phyloP scores from a whole-genome alignment of 1,140 invertebrate genomes.

The Lordiphosa collinella region DNA sequence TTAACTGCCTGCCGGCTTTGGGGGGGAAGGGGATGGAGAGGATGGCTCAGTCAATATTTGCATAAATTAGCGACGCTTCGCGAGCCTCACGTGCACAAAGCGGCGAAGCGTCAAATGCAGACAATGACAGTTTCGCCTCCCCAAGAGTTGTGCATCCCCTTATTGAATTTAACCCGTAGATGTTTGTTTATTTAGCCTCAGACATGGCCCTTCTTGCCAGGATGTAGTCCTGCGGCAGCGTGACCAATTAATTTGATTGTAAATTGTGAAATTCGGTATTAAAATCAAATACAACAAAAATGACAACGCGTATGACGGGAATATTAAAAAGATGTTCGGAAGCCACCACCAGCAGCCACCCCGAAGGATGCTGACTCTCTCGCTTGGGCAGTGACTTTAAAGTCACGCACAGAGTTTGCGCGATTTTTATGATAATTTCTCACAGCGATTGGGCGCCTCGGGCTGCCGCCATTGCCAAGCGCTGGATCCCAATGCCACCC shows the following conservation, averaged over 20 bases:
- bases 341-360: constrained; percentile 40
- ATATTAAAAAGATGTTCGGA: constrained; percentile 62
- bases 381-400: constrained; percentile 39
- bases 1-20: constrained; percentile 40
- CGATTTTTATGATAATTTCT: constrained; percentile 75
- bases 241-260: constrained; percentile 80
- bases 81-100: constrained; percentile 55
- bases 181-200: constrained; percentile 58
- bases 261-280: constrained; percentile 78
- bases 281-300: constrained; percentile 79
- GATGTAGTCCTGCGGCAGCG: constrained; percentile 72
- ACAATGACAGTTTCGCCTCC: constrained; percentile 39
- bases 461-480: constrained; percentile 48
- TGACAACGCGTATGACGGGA: constrained; percentile 72
- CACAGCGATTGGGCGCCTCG: constrained; percentile 49
- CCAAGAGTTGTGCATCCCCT: constrained; percentile 25
- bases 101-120: constrained; percentile 61
- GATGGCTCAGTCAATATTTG: constrained; percentile 60
- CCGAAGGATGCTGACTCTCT: constrained; percentile 15
- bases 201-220: constrained; percentile 25
- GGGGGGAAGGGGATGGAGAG: neutral
- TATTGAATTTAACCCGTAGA: constrained; percentile 21
- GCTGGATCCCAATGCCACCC: constrained; percentile 21
- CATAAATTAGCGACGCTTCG: constrained; percentile 71
- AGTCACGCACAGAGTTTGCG: constrained; percentile 74